phyloP scores from a whole-genome alignment of 2,888 invertebrate genomes.

The Gymnocheta viridis region DNA sequence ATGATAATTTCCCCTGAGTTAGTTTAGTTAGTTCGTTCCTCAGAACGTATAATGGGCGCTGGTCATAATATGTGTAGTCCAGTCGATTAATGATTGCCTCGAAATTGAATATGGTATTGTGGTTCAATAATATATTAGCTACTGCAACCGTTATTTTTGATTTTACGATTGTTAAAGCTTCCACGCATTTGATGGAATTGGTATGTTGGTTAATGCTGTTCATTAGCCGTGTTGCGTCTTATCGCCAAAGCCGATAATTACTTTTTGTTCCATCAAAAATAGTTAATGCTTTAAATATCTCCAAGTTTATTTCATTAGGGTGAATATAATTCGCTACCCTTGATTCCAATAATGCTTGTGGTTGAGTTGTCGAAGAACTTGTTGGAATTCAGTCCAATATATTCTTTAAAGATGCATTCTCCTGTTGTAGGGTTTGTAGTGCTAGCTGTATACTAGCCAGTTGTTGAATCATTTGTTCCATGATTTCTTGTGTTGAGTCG shows the following conservation, averaged over 20 bases:
- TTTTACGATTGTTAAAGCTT: constrained; percentile 1
- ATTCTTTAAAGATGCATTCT: background rate
- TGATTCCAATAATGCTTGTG: background rate
- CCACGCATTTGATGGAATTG: background rate
- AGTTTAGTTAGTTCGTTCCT: background rate
- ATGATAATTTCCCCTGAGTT: background rate
- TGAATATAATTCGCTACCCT: background rate
- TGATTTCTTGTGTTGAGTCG: background rate
- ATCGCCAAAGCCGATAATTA: too few relatives aligned
- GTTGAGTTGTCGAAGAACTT: background rate
- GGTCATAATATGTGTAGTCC: background rate
- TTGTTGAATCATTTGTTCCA: background rate
- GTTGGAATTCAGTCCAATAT: background rate
- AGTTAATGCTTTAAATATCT: constrained; percentile 1
- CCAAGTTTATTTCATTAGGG: background rate
- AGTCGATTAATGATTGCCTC: constrained; percentile 6
- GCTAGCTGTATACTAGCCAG: background rate
- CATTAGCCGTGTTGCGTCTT: too few relatives aligned
- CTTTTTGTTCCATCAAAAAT: constrained; percentile 1
- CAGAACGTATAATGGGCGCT: background rate
- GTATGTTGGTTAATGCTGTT: background rate
- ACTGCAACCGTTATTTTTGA: background rate
- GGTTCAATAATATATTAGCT: background rate
- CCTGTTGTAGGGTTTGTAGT: background rate
- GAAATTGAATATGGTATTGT: too few relatives aligned